phyloP scores from a whole-genome alignment of 2,797 vertebrate genomes.

The Enteromius argenteus region DNA sequence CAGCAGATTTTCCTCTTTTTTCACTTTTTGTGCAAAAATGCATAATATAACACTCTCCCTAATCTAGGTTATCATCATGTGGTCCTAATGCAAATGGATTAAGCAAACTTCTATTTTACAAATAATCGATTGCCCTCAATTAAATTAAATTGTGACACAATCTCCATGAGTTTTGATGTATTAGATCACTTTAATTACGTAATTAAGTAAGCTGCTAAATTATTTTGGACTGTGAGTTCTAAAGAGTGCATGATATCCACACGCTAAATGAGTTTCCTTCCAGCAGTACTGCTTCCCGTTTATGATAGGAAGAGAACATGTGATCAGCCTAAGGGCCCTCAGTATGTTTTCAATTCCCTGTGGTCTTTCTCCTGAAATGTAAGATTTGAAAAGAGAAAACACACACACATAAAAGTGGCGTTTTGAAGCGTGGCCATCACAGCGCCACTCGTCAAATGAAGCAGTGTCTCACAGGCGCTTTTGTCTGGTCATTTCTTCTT shows the following conservation, averaged over 20 bases:
- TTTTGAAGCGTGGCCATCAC: conserved; percentile 54
- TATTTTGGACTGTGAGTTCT: not conserved
- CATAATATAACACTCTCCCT: not conserved
- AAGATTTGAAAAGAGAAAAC: conserved; percentile 27
- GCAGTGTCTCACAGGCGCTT: conserved; percentile 46
- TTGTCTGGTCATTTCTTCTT: conserved; percentile 46
- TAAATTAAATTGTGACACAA: not conserved
- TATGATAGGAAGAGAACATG: conserved; percentile 19
- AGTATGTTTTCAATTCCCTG: conserved; percentile 25
- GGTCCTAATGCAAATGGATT: not conserved
- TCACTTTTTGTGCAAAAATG: not conserved
- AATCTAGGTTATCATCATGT: not conserved
- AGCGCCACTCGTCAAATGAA: conserved; percentile 44
- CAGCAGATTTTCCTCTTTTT: not conserved
- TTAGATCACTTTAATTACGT: conserved; percentile 13
- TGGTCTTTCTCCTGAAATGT: conserved; percentile 23
- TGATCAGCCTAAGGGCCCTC: conserved; percentile 26
- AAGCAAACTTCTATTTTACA: not conserved
- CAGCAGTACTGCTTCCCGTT: not conserved
- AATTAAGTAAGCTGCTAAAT: not conserved
- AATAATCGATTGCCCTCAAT: conserved; percentile 5
- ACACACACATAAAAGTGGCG: conserved; percentile 32
- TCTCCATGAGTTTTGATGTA: not conserved
- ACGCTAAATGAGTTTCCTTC: conserved; percentile 15
- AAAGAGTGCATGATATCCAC: conserved; percentile 13